A percentile compares a stretch with the other conserved stretches of the same genome.
phyloP scores from a whole-genome alignment of 2,888 invertebrate species.

The Stenodema calcarata region DNA sequence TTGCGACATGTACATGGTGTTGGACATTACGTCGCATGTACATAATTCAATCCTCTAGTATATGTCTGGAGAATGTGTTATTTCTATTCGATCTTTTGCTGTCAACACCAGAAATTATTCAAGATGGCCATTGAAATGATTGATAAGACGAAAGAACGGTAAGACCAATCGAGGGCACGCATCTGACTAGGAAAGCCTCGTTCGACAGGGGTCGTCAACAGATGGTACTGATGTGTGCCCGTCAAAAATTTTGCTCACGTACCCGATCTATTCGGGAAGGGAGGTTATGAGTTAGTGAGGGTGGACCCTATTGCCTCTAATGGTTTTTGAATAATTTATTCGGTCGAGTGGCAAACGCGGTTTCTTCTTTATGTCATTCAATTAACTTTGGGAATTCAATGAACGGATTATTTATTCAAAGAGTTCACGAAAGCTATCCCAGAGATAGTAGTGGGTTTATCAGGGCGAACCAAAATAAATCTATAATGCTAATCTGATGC shows the following conservation, averaged over 20 bases:
- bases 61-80: no score
- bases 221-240: not conserved
- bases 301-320: not conserved
- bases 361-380: not conserved
- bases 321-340: not conserved
- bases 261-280: not conserved
- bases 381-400: not conserved
- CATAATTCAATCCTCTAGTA: no score
- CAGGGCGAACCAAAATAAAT: no score
- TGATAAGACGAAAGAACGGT: not conserved
- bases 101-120: no score
- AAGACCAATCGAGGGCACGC: not conserved
- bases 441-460: no score
- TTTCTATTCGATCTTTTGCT: no score
- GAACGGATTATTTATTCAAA: not conserved
- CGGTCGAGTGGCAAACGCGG: not conserved
- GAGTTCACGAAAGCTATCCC: no score
- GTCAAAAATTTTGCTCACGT: not conserved
- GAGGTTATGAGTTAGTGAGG: not conserved
- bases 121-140: not conserved
- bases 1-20: no score
- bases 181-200: not conserved
- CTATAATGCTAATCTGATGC: no score
- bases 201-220: not conserved
- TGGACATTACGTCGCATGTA: no score